Conservation (phyloP, 1,140 invertebrate genomes). For the Tachypleus tridentatus region DNA sequence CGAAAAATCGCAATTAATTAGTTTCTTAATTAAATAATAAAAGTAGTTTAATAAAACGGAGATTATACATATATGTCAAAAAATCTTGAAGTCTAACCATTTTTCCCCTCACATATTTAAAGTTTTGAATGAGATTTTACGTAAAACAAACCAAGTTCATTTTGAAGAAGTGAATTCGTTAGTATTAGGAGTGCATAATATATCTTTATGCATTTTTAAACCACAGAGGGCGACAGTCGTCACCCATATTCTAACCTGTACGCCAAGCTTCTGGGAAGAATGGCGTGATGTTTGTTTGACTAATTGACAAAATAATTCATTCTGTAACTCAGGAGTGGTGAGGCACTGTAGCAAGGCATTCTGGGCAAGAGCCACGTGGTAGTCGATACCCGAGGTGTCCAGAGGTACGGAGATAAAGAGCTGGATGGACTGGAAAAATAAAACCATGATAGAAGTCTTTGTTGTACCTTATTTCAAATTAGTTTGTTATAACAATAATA, state of each 20-base stretch:
- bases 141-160: background rate
- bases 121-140: background rate
- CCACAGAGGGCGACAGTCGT: no score
- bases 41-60: no score
- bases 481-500: no score
- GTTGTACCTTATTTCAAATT: no score
- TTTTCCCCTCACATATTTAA: background rate
- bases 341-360: conserved; percentile 87
- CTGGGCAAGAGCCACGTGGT: conserved; percentile 88
- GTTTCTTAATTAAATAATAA: no score
- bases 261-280: conserved; percentile 19
- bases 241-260: conserved; percentile 12
- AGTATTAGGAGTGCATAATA: background rate
- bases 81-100: background rate
- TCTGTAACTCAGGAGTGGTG: conserved; percentile 74
- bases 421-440: conserved; percentile 54
- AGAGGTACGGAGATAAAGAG: conserved; percentile 90
- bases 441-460: no score
- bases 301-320: conserved; percentile 79
- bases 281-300: conserved; percentile 64
- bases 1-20: no score
- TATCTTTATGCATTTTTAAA: background rate
- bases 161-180: background rate
- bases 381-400: conserved; percentile 88
- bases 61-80: no score